Evolutionary conservation across 2,113 vertebrate genomes (phyloP).

Genomic region (Scartelaos histophorus): DNA sequence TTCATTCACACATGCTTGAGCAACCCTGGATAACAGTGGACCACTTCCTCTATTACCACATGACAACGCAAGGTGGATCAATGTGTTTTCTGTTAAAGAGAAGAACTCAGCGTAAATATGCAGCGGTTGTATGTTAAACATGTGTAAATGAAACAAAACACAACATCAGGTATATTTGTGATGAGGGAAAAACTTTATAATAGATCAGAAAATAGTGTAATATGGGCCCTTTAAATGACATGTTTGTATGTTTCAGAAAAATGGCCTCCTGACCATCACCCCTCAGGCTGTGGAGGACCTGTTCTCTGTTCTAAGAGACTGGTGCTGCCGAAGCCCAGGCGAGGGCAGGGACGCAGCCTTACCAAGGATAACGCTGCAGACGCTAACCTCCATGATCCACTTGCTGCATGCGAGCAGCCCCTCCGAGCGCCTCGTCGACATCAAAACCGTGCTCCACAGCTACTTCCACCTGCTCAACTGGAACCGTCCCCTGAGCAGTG

Average conservation of each 20-base stretch:
- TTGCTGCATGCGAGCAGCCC: conserved; percentile 86
- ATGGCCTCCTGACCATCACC: conserved; percentile 84
- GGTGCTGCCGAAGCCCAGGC: conserved; percentile 54
- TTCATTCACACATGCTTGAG: too few relatives aligned
- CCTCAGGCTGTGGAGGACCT: conserved; percentile 80
- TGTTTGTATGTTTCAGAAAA: conserved; percentile 75
- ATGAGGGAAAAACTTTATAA: too few relatives aligned
- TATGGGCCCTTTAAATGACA: too few relatives aligned
- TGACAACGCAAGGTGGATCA: too few relatives aligned
- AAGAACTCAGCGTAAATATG: too few relatives aligned
- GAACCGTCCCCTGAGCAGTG: conserved; percentile 71
- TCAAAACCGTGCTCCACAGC: conserved; percentile 83
- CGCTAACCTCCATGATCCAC: conserved; percentile 85
- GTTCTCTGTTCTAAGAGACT: conserved; percentile 80
- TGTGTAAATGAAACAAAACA: too few relatives aligned
- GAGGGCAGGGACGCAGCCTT: conserved; percentile 54
- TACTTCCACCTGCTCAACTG: conserved; percentile 92
- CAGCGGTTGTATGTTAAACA: too few relatives aligned
- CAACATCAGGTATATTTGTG: too few relatives aligned
- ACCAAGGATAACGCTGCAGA: conserved; percentile 73
- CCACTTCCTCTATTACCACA: too few relatives aligned
- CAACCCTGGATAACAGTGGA: too few relatives aligned
- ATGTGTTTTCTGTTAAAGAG: too few relatives aligned
- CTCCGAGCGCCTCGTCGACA: conserved; percentile 79
- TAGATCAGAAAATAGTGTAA: too few relatives aligned